These are phyloP conservation scores for Melanostoma mellinum DNA, from an alignment of 2,888 invertebrate species.

Conservation along the genomic window DNA sequence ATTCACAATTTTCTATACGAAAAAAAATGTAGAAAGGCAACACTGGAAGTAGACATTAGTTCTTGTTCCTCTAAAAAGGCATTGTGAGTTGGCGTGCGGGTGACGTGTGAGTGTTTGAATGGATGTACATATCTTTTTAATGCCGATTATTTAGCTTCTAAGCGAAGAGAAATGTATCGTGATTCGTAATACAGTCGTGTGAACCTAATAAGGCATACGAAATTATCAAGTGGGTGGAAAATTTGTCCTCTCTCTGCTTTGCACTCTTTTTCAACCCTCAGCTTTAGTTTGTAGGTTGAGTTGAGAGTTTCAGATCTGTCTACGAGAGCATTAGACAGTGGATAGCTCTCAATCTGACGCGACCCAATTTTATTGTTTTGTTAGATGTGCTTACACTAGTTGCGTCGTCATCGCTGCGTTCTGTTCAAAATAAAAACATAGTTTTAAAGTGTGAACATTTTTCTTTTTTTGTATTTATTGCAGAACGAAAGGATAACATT, in stretches of 20 bases:
- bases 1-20: not conserved
- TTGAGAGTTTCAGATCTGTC: conserved; percentile 52
- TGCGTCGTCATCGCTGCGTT: conserved; percentile 12
- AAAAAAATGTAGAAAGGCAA: not conserved
- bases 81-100: conserved; percentile 50
- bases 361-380: conserved; percentile 51
- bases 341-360: conserved; percentile 57
- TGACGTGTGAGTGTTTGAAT: conserved; percentile 32
- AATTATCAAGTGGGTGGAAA: conserved; percentile 65
- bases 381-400: conserved; percentile 44
- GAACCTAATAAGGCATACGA: conserved; percentile 64
- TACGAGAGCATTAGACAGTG: conserved; percentile 50
- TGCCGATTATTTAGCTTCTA: conserved; percentile 50
- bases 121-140: conserved; percentile 48
- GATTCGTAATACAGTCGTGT: conserved; percentile 44
- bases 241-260: conserved; percentile 39
- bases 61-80: conserved; percentile 32
- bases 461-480: conserved; percentile 27
- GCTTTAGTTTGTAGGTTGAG: conserved; percentile 3
- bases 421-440: not conserved
- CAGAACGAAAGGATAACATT: conserved; percentile 31
- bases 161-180: conserved; percentile 53
- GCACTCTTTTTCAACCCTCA: conserved; percentile 44
- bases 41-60: conserved; percentile 1
- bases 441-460: conserved; percentile 28